phyloP scores from a whole-genome alignment of 2,888 invertebrate genomes.

The Hirtodrosophila duncani region DNA sequence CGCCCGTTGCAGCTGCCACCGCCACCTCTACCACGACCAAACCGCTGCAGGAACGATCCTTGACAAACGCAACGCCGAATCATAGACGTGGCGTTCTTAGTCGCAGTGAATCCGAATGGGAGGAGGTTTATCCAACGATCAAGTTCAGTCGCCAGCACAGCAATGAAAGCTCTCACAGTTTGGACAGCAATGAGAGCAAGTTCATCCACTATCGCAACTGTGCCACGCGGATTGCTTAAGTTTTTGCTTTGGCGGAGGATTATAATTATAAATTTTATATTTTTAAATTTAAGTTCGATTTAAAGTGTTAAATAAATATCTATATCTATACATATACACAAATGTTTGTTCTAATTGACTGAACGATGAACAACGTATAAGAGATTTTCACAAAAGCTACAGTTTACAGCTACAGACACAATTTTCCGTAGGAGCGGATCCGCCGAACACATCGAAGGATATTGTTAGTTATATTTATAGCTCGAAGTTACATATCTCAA shows the following conservation, averaged over 20 bases:
- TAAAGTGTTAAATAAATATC: conserved; percentile 15
- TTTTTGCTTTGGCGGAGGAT: not conserved
- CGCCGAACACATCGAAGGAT: no score
- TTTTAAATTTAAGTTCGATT: conserved; percentile 20
- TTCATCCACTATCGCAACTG: conserved; percentile 75
- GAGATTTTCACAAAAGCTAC: no score
- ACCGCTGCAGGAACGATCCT: conserved; percentile 7
- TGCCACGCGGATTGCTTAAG: conserved; percentile 69
- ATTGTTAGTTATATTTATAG: no score
- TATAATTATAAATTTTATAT: not conserved
- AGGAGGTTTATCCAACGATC: conserved; percentile 71
- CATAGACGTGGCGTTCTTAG: conserved; percentile 67
- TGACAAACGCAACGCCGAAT: no score
- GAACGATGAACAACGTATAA: no score
- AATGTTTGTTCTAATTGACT: conserved; percentile 28
- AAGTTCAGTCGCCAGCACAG: conserved; percentile 50
- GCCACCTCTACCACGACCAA: not conserved
- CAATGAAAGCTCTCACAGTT: conserved; percentile 40
- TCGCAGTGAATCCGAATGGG: conserved; percentile 68
- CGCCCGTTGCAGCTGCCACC: conserved; percentile 34
- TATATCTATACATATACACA: conserved; percentile 21
- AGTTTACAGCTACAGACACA: no score
- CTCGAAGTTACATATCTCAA: no score
- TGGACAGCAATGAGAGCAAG: conserved; percentile 39
- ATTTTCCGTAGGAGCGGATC: no score